Base-by-base conservation (phyloP, 2,113 vertebrate species). In the Anhinga rufa region DNA sequence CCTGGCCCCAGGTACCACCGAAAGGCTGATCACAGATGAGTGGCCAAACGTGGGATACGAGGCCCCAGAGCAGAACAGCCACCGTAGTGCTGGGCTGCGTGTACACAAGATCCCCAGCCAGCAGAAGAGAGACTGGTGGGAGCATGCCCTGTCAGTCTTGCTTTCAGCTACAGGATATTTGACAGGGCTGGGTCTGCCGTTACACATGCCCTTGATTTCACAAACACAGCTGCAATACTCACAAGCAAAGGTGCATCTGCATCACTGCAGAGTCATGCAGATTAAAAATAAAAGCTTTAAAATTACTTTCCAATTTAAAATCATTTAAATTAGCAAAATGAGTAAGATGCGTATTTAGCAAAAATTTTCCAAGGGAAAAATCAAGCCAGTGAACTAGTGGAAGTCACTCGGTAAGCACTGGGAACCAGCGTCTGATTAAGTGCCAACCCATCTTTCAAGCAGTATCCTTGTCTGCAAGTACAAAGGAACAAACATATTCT, bases 401-500 rank as follows among this genome's bases (percentile, higher is more conserved):
- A 88, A 96, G 90, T 36, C 60, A 94, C 82, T 92, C 0, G 6
- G 77, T 90, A 90, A 91, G 95, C 57, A 49, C 62, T 44, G 75
- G 87, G 91, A 95, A 90, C 68, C 34, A 62, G 82, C 2, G 48
- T 68, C 34, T 90, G 93, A 94, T 84, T 46, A 78, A 94, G 65
- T 44, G 80, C 88, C 90, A 94, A 19, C 57, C 68, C 76, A 88
- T 86, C 95, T 84, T 91, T 81, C 92, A 75, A 88, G 93, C 93
- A 71, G 31, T 57, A 95, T 75, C 90, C 93, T 93, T 84, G 86
- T 83, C 88, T 89, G 77, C 86, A 76, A 93, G 95, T 52, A 95
- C 77, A 96, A 94, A 96, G 89, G 96, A 93, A 96, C 93, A 95
- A 96, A 96, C 91, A 95, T 94, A 95, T 94, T 94, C 92, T 93